phyloP scores from a whole-genome alignment of 2,888 invertebrate genomes.

The Agrochola lota region DNA sequence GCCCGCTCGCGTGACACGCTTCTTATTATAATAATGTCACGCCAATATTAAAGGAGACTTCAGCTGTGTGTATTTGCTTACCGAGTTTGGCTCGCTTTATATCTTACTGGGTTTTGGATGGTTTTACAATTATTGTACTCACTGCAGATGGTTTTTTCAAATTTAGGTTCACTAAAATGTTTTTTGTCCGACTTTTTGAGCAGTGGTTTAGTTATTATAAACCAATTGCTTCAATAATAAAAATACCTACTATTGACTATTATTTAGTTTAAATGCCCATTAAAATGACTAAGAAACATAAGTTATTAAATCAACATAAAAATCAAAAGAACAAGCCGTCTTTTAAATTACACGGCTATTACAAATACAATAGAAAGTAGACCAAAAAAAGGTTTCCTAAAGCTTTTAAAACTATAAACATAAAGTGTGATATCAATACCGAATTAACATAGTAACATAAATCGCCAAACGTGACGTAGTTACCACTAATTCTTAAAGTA shows the following conservation, averaged over 20 bases:
- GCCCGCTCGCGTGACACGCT: slow-evolving; percentile 51
- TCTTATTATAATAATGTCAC: slow-evolving; percentile 58
- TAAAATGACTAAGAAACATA: too few species aligned
- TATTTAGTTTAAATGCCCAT: too few species aligned
- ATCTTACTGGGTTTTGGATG: neutral
- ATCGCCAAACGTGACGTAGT: slow-evolving; percentile 80
- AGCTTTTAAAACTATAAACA: slow-evolving; percentile 70
- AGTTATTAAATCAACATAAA: slow-evolving; percentile 9
- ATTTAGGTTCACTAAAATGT: too few species aligned
- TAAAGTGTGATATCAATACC: slow-evolving; percentile 79
- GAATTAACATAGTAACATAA: slow-evolving; percentile 84
- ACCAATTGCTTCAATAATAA: too few species aligned
- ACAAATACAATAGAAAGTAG: slow-evolving; percentile 56
- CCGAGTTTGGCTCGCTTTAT: neutral
- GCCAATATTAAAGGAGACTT: slow-evolving; percentile 39
- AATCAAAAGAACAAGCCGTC: slow-evolving; percentile 41
- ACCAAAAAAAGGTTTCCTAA: slow-evolving; percentile 46
- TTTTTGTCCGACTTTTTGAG: too few species aligned
- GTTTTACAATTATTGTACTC: neutral
- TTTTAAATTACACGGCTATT: slow-evolving; percentile 49
- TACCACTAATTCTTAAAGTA: slow-evolving; percentile 89
- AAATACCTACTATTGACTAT: too few species aligned
- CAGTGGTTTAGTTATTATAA: too few species aligned
- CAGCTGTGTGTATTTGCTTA: slow-evolving; percentile 6
- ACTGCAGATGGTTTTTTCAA: too few species aligned